These are phyloP conservation scores for Indri indri DNA, from an alignment of 2,113 vertebrate species.

Conservation along the genomic window DNA sequence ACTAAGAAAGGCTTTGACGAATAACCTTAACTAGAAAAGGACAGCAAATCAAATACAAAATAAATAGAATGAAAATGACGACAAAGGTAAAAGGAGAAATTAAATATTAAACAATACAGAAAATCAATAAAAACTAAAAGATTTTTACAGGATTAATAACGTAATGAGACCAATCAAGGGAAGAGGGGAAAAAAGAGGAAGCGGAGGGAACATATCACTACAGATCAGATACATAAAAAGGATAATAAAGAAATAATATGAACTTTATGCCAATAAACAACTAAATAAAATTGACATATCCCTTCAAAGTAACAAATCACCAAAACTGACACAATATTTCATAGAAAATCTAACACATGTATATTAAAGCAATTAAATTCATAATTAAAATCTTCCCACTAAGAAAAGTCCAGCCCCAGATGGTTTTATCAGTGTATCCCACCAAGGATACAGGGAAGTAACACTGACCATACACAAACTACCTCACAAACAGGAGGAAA, in stretches of 20 bases:
- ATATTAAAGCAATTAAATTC: neutral
- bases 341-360: neutral
- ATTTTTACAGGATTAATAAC: neutral
- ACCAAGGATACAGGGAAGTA: neutral
- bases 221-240: neutral
- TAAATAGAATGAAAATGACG: neutral
- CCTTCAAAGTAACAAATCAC: neutral
- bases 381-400: neutral
- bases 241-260: neutral
- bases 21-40: neutral
- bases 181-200: neutral
- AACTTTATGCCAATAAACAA: neutral
- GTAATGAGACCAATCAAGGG: neutral
- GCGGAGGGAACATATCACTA: neutral
- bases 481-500: neutral
- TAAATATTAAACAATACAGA: neutral
- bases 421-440: neutral
- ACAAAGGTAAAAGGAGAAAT: neutral
- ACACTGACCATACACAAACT: neutral
- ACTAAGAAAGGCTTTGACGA: rapidly evolving
- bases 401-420: neutral
- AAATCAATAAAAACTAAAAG: neutral
- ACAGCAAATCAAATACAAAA: neutral
- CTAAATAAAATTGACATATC: neutral
- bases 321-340: neutral